Base-by-base conservation (phyloP, 2,113 vertebrate species). In the Lampris incognitus region DNA sequence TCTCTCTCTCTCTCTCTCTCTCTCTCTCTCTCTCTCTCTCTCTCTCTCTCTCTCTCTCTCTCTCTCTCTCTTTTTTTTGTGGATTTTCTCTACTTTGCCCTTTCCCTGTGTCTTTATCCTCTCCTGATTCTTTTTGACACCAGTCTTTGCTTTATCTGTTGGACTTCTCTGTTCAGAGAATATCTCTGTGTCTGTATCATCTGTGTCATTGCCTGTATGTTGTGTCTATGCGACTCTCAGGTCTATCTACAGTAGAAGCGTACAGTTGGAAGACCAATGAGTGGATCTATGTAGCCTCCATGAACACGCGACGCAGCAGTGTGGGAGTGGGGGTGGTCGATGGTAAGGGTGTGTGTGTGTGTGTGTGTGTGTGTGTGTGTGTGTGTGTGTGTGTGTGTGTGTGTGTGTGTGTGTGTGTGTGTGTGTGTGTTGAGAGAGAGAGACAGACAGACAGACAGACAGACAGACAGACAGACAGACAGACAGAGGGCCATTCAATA, bases 301-400 rank as follows among this genome's bases (percentile, higher is more conserved):
- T 99, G 97, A 98, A 99, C 92, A 99, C 97, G 0, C 91, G 97
- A 63, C 94, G 97, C 81, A 99, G 97, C 96, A 99, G 97, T 68
- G 97, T 99, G 86, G 97, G 97, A 2, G 97, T 98, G 9, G 97
- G 97, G 39, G 96, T 98, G 66, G 97, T 98, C 37, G 95, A 97
- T 58, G 97, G 97, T 98, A 92, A 96, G 93, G 36, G 10, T 66
- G 57, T 66, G n/a, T 52, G 42, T 55, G 40, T 44, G 37, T 10
- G 8, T n/a, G 7, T 55, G 10, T 9, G 1, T 11, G 5, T 51
- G 38, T 46, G 66, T 52, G n/a, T 44, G 11, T 13, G 51, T 42
- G 37, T 77, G 9, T 41, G 57, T 59, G 9, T 13, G 39, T 4
- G 13, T 44, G 41, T n/a, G 46, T n/a, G 9, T 13, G 38, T 68